phyloP scores from a whole-genome alignment of 1,140 invertebrate genomes.

The Drosophila saltans region DNA sequence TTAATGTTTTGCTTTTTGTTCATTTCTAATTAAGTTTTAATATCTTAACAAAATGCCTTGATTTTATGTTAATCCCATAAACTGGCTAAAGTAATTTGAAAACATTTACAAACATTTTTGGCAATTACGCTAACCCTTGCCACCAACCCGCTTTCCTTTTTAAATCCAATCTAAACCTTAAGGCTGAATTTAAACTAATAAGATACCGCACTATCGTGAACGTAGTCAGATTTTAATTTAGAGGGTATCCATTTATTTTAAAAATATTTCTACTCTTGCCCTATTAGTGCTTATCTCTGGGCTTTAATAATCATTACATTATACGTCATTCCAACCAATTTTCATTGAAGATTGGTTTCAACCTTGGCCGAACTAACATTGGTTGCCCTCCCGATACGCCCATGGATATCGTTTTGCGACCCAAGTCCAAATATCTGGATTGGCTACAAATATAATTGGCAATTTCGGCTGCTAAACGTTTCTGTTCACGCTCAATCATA shows the following conservation, averaged over 20 bases:
- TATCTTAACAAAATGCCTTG: slow-evolving; percentile 46
- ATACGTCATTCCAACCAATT: no score
- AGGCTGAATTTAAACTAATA: not conserved
- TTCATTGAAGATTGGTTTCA: no score
- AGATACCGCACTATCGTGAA: not conserved
- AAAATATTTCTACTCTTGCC: no score
- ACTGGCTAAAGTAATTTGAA: slow-evolving; percentile 30
- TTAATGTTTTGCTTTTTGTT: slow-evolving; percentile 47
- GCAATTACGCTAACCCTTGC: slow-evolving; percentile 19
- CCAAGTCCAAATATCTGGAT: slow-evolving; percentile 22
- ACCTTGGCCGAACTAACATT: no score
- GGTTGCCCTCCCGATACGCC: not conserved
- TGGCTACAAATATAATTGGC: slow-evolving; percentile 60
- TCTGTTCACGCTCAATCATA: slow-evolving; percentile 72
- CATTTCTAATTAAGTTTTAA: slow-evolving; percentile 54
- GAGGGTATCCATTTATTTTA: not conserved
- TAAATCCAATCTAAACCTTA: not conserved
- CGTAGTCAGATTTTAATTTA: not conserved
- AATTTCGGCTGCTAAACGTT: slow-evolving; percentile 67
- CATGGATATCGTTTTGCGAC: not conserved
- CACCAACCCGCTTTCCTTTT: slow-evolving; percentile 20
- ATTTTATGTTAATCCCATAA: slow-evolving; percentile 54
- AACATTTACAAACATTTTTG: slow-evolving; percentile 31
- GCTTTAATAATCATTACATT: no score
- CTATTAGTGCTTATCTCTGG: no score